Percentiles rank a stretch among this genome's conserved stretches.
phyloP scores from a whole-genome alignment of 1,140 invertebrate species.

The Psix sp. region DNA sequence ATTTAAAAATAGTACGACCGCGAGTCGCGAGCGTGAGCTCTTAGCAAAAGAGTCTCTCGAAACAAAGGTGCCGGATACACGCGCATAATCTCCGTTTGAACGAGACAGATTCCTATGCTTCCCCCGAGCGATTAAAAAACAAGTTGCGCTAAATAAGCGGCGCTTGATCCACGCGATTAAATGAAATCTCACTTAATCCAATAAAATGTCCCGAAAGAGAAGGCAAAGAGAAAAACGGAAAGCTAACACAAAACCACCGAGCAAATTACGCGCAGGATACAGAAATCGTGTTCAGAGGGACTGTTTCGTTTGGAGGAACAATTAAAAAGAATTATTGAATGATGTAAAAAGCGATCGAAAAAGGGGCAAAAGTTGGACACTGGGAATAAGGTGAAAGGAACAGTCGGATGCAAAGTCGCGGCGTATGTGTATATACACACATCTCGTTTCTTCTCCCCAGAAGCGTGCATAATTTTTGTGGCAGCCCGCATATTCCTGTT shows the following conservation, averaged over 20 bases:
- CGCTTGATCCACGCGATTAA: conserved; percentile 36
- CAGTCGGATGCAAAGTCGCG: conserved; percentile 43
- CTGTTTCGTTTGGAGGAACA: no score
- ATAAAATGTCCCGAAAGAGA: conserved; percentile 8
- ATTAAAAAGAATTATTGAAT: no score
- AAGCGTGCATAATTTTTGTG: conserved; percentile 47
- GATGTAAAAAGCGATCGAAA: no score
- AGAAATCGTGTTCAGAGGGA: no score
- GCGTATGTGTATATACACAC: conserved; percentile 38
- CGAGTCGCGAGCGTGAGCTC: conserved; percentile 29
- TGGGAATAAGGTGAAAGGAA: conserved; percentile 39
- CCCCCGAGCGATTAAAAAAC: conserved; percentile 30
- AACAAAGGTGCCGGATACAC: conserved; percentile 41
- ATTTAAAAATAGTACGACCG: conserved; percentile 47
- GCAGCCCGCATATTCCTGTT: conserved; percentile 49
- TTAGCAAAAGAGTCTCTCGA: conserved; percentile 24
- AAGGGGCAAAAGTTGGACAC: conserved; percentile 27
- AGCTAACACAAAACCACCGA: background rate
- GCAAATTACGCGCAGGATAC: conserved; percentile 3
- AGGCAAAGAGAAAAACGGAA: background rate
- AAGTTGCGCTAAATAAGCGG: conserved; percentile 31
- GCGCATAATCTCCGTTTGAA: conserved; percentile 30
- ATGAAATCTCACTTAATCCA: conserved; percentile 25
- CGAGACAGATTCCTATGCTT: conserved; percentile 16
- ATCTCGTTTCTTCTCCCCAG: conserved; percentile 43